Evolutionary conservation across 2,888 invertebrate genomes (phyloP).

Genomic region (Leptopilina myrica): DNA sequence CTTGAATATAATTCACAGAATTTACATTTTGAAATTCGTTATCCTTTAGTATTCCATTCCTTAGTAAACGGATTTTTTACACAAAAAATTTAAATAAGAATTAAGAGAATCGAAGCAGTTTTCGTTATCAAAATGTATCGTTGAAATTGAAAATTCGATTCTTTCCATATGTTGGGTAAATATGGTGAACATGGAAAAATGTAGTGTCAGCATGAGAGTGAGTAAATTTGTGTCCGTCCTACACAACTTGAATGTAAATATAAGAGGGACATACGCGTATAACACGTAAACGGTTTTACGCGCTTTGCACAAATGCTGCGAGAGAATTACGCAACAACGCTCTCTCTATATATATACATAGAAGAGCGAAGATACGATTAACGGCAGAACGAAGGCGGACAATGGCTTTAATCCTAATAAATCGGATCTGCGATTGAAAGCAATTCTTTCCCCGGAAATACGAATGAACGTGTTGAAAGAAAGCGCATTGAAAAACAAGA

Average conservation of each 20-base stretch:
- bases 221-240: constrained; percentile 9
- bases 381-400: constrained; percentile 32
- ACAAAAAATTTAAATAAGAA: no score
- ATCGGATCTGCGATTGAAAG: constrained; percentile 38
- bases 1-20: no score
- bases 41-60: no score
- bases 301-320: constrained; percentile 49
- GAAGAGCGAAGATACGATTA: constrained; percentile 26
- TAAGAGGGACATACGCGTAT: constrained; percentile 26
- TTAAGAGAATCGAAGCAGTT: no score
- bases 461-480: not conserved
- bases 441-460: constrained; percentile 19
- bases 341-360: not conserved
- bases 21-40: no score
- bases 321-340: constrained; percentile 53
- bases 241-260: constrained; percentile 20
- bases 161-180: not conserved
- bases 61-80: no score
- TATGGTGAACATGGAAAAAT: not conserved
- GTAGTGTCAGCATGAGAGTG: not conserved
- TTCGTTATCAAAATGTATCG: not conserved
- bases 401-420: constrained; percentile 36
- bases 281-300: constrained; percentile 48
- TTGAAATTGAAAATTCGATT: not conserved
- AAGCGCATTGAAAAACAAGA: not conserved